Conservation (phyloP, 2,888 invertebrate species). For the Oscheius sp. region DNA sequence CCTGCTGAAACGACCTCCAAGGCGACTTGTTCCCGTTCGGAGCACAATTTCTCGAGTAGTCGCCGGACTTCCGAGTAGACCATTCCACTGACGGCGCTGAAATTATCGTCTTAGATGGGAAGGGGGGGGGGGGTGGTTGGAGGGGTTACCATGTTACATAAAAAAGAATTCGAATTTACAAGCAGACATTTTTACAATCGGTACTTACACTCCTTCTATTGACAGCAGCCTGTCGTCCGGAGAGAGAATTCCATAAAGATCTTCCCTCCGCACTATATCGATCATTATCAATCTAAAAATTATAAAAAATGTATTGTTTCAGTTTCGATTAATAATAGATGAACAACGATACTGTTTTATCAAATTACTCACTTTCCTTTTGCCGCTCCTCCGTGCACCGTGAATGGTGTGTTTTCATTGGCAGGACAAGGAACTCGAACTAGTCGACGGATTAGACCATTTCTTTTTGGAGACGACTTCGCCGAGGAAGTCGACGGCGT, state of each 20-base stretch:
- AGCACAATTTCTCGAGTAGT: conserved; percentile 43
- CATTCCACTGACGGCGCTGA: conserved; percentile 52
- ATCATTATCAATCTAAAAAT: conserved; percentile 40
- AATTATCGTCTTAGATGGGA: conserved; percentile 25
- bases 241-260: conserved; percentile 48
- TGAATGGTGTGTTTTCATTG: conserved; percentile 19
- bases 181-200: too few species aligned
- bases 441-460: conserved; percentile 21
- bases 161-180: too few species aligned
- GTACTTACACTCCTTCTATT: conserved; percentile 49
- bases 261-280: conserved; percentile 46
- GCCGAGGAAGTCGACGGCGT: conserved; percentile 18
- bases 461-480: conserved; percentile 17
- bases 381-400: conserved; percentile 50
- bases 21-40: conserved; percentile 46
- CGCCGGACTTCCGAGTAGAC: conserved; percentile 43
- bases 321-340: neutral
- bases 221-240: conserved; percentile 47
- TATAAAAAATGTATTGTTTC: conserved; percentile 4
- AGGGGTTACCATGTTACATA: too few species aligned
- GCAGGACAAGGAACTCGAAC: conserved; percentile 34
- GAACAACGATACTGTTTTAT: neutral
- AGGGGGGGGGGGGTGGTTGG: neutral
- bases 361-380: conserved; percentile 24
- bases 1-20: conserved; percentile 55